Percentiles rank a stretch among this genome's conserved stretches.
These are phyloP conservation scores for Calyptommatus sinebrachiatus DNA, from an alignment of 2,113 vertebrate genomes.

Conservation along the genomic window DNA sequence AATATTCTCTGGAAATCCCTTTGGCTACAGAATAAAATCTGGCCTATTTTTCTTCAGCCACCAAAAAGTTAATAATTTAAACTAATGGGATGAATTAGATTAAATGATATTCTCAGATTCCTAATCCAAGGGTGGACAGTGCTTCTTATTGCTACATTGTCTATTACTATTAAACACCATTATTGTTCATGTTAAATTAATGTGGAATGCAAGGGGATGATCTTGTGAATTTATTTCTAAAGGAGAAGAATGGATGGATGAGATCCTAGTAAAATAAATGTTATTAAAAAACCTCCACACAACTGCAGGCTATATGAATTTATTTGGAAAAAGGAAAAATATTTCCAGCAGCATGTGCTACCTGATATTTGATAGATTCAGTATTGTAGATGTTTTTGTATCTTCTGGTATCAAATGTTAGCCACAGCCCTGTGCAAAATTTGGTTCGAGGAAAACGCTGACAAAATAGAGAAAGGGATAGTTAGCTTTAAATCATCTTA, in stretches of 20 bases:
- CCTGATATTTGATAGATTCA: conserved; percentile 1
- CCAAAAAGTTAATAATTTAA: too few species aligned
- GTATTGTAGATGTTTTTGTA: background rate
- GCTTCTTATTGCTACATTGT: background rate
- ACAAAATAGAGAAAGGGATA: background rate
- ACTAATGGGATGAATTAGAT: background rate
- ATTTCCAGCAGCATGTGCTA: background rate
- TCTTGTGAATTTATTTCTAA: background rate
- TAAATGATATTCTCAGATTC: background rate
- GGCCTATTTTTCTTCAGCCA: background rate
- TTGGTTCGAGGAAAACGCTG: background rate
- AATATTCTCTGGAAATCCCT: background rate
- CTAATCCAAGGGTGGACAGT: background rate
- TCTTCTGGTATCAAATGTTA: conserved; percentile 13
- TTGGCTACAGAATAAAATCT: background rate
- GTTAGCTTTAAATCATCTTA: background rate
- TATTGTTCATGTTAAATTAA: background rate
- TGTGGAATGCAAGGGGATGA: background rate
- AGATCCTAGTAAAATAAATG: background rate
- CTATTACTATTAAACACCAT: too few species aligned
- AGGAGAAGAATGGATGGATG: background rate
- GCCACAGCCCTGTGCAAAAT: conserved; percentile 15
- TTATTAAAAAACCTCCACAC: background rate
- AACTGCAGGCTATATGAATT: background rate
- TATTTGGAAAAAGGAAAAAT: background rate